A percentile compares a stretch with the other conserved stretches of the same genome.
These are phyloP conservation scores for Nomada lathburiana DNA, from an alignment of 2,888 invertebrate species.

Conservation along the genomic window DNA sequence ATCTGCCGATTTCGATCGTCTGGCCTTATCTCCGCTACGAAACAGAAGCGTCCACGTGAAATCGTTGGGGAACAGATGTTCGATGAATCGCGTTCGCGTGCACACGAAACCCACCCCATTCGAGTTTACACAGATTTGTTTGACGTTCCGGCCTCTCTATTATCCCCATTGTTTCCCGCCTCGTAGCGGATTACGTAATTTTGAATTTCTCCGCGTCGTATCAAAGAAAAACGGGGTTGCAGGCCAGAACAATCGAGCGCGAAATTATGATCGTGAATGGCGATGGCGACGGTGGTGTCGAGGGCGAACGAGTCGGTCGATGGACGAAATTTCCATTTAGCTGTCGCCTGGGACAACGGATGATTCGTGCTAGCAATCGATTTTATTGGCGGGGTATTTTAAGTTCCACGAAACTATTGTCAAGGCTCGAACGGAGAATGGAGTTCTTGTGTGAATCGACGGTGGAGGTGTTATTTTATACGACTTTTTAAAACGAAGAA, in stretches of 20 bases:
- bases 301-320: constrained; percentile 25
- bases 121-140: constrained; percentile 77
- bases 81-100: constrained; percentile 68
- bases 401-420: too few relatives aligned
- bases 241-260: constrained; percentile 38
- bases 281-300: background rate
- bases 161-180: constrained; percentile 76
- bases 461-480: too few relatives aligned
- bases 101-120: constrained; percentile 12
- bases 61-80: constrained; percentile 76
- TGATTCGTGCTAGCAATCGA: constrained; percentile 33
- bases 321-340: constrained; percentile 45
- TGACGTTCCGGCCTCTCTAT: constrained; percentile 73
- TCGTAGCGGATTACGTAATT: constrained; percentile 77
- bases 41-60: constrained; percentile 43
- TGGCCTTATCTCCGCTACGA: constrained; percentile 47
- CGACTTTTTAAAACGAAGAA: too few relatives aligned
- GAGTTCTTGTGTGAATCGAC: too few relatives aligned
- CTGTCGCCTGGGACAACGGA: constrained; percentile 15
- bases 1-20: constrained; percentile 58
- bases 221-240: constrained; percentile 27
- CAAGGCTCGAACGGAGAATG: too few relatives aligned
- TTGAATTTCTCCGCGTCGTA: constrained; percentile 70
- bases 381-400: background rate
- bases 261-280: constrained; percentile 49